Evolutionary conservation across 2,888 invertebrate genomes (phyloP), one percentile per base, ranked within the genome.

Genomic region (Mythimna vitellina): DNA sequence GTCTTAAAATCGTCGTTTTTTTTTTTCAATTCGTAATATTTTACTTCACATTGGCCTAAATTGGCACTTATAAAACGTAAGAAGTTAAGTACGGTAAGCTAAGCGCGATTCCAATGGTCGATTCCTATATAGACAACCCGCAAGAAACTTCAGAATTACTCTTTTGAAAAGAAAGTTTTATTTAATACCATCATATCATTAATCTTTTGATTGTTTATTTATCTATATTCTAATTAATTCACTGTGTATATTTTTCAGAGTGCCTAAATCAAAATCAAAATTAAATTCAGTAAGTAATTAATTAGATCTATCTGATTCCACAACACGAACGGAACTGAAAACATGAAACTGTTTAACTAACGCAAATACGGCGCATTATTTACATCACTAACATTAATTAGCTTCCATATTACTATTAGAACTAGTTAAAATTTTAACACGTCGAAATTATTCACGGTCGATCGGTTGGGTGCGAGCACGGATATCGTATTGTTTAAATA

Each of bases 311-410:
- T 51, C 57, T 22, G 12, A 20, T 54, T 51, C 22, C 32, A 38
- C n/a, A 57, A 49, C 32, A 20, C 61, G 29, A 38, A n/a, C 22
- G 12, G 2, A 8, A 12, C 53, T 22, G 3, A 9, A 1, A 10
- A 42, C 53, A 25, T 65, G 56, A 68, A 54, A 75, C 57, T 57
- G 56, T 65, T 73, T 61, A 29, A 58, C 35, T 46, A 57, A 62
- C 53, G 20, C 53, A 66, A 80, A 73, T 32, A 49, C 38, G 35
- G n/a, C 22, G 22, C 38, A 54, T 46, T 60, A 76, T 68, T 65
- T 54, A 65, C 64, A 49, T n/a, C 42, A 32, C 22, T 38, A n/a
- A 63, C 49, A 80, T 82, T 60, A 79, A 72, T 78, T 56, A 66
- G 35, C 25, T 46, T 20, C 54, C 42, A 65, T 54, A 65, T 66